Evolutionary conservation across 92 coral and sea anemone species (phyloP).

Genomic region (Siderastrea radians): DNA sequence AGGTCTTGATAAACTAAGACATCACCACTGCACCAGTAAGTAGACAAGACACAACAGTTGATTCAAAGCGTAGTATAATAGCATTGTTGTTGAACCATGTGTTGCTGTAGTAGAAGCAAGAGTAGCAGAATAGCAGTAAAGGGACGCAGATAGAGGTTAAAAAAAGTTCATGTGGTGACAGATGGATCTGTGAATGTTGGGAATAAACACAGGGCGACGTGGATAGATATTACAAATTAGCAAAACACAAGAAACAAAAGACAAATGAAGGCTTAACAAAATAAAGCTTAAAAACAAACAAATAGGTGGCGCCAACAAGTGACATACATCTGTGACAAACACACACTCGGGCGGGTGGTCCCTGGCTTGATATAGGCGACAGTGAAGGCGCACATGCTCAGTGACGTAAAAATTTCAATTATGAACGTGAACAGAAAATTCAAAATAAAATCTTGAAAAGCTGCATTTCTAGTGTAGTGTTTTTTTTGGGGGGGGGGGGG

Average conservation of each 20-base stretch:
- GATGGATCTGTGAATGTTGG: conserved; percentile 13
- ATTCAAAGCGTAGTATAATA: background rate
- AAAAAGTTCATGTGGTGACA: background rate
- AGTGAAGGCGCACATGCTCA: conserved; percentile 17
- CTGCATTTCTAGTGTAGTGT: background rate
- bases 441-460: background rate
- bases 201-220: background rate
- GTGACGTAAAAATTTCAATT: background rate
- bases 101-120: conserved; percentile 8
- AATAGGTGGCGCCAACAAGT: background rate
- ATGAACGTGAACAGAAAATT: background rate
- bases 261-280: background rate
- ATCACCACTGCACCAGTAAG: background rate
- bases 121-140: background rate
- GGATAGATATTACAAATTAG: background rate
- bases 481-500: too few species aligned
- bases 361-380: conserved; percentile 60
- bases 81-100: background rate
- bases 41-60: too few species aligned
- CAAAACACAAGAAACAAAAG: background rate
- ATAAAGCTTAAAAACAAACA: background rate
- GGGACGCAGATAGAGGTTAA: conserved; percentile 3
- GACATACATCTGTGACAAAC: background rate
- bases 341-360: background rate
- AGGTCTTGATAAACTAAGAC: background rate